Conservation (phyloP, 2,113 vertebrate genomes). For the Panthera uncia region DNA sequence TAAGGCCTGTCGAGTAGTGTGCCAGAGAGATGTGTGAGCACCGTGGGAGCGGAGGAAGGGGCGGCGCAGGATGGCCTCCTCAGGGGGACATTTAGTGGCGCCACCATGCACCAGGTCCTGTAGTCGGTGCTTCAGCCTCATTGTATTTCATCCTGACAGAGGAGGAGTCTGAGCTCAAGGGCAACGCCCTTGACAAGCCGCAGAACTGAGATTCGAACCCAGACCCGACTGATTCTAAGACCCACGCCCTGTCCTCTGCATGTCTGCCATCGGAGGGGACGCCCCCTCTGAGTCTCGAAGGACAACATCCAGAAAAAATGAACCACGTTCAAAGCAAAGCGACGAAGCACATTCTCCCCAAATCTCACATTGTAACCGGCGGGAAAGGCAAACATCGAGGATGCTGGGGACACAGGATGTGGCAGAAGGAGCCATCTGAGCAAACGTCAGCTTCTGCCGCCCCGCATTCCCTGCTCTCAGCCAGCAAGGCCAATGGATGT, state of each 20-base stretch:
- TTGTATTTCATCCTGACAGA: neutral
- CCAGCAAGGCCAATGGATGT: neutral
- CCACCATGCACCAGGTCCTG: accelerated
- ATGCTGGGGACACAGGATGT: neutral
- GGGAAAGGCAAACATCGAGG: constrained; percentile 20
- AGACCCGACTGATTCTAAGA: neutral
- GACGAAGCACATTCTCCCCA: constrained; percentile 39
- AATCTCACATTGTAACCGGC: neutral
- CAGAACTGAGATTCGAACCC: constrained; percentile 22
- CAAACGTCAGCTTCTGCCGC: neutral
- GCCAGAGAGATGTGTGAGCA: neutral
- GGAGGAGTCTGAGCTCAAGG: neutral
- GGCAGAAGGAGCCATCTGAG: neutral
- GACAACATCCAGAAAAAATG: constrained; percentile 21
- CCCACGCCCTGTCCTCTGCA: neutral
- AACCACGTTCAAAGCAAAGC: constrained; percentile 41
- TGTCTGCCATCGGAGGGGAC: neutral
- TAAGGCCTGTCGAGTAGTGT: accelerated
- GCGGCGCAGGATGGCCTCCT: accelerated
- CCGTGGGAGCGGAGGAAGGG: accelerated
- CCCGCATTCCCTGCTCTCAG: neutral
- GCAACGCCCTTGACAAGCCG: neutral
- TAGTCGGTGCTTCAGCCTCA: neutral
- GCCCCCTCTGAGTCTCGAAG: neutral
- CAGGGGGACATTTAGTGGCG: accelerated